These are phyloP conservation scores for Tor tambroides DNA, from an alignment of 2,113 vertebrate genomes.

Conservation along the genomic window DNA sequence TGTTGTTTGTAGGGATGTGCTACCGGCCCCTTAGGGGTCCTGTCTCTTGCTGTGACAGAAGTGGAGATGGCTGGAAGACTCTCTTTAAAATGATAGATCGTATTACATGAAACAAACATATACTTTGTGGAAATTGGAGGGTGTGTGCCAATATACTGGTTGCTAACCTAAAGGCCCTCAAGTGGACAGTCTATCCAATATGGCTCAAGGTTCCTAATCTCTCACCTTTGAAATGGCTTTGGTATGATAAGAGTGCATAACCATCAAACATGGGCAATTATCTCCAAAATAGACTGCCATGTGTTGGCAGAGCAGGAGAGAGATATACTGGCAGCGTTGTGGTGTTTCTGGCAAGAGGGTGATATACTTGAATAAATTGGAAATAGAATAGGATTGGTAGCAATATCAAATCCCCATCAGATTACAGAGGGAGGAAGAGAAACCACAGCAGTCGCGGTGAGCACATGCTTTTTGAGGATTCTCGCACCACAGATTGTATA, in stretches of 20 bases:
- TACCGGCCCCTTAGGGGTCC: constrained; percentile 55
- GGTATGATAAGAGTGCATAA: constrained; percentile 35
- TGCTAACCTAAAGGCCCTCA: constrained; percentile 6
- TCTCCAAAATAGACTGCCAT: constrained; percentile 45
- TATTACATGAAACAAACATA: constrained; percentile 14
- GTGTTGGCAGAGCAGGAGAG: constrained; percentile 45
- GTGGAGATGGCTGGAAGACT: constrained; percentile 35
- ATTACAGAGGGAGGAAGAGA: constrained; percentile 40
- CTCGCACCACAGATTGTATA: constrained; percentile 56
- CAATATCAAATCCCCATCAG: constrained; percentile 43
- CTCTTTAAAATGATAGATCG: constrained; percentile 34
- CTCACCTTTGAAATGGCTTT: constrained; percentile 14
- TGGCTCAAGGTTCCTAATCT: constrained; percentile 14
- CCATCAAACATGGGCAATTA: constrained; percentile 49
- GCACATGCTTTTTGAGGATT: constrained; percentile 50
- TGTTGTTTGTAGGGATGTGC: constrained; percentile 68
- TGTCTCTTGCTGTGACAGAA: constrained; percentile 31
- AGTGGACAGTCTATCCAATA: not conserved
- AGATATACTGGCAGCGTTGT: constrained; percentile 26
- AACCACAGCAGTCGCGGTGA: constrained; percentile 32
- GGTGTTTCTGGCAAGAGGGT: constrained; percentile 18
- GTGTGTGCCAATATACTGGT: not conserved
- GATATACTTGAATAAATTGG: constrained; percentile 41
- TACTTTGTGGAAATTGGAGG: constrained; percentile 11
- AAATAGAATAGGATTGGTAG: constrained; percentile 18